Percentiles rank a stretch among this genome's conserved stretches.
Conservation (phyloP, 2,797 vertebrate species). For the Argyrosomus regius region DNA sequence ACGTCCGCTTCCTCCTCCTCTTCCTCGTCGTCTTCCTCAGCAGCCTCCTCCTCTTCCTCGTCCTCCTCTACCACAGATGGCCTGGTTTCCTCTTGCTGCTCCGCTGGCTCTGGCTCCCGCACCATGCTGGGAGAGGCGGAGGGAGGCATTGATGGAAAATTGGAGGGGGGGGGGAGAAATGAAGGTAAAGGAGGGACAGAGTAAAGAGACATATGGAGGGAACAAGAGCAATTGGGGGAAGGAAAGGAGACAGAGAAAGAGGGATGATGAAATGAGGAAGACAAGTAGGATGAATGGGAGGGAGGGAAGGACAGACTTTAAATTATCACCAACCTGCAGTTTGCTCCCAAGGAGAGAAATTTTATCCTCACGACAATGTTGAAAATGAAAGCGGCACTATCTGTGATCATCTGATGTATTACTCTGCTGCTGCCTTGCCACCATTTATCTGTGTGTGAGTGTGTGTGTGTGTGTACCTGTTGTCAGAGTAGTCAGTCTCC, state of each 20-base stretch:
- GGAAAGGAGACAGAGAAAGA: conserved; percentile 7
- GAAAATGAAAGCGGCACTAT: conserved; percentile 32
- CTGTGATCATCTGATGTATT: conserved; percentile 40
- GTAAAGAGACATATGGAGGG: conserved; percentile 44
- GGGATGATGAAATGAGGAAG: conserved; percentile 19
- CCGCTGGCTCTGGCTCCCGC: conserved; percentile 88
- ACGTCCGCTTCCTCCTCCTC: conserved; percentile 81
- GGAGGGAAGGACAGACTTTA: conserved; percentile 21
- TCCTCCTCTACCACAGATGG: conserved; percentile 84
- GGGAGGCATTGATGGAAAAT: background rate
- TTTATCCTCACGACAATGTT: background rate
- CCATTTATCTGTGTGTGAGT: conserved; percentile 29
- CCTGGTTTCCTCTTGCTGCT: conserved; percentile 86
- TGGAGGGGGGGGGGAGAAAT: background rate
- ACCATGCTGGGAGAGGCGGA: conserved; percentile 85
- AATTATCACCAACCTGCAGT: conserved; percentile 27
- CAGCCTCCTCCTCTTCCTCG: conserved; percentile 83
- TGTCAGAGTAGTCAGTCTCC: conserved; percentile 93
- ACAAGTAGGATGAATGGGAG: conserved; percentile 28
- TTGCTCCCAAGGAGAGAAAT: conserved; percentile 45
- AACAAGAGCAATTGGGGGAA: conserved; percentile 3
- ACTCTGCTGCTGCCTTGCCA: conserved; percentile 15
- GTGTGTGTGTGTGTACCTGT: conserved; percentile 84
- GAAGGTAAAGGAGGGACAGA: conserved; percentile 11
- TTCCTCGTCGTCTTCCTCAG: conserved; percentile 80